Conservation (phyloP, 30 jellyfish, hydroid and myxozoan species). For the Hydra vulgaris region DNA sequence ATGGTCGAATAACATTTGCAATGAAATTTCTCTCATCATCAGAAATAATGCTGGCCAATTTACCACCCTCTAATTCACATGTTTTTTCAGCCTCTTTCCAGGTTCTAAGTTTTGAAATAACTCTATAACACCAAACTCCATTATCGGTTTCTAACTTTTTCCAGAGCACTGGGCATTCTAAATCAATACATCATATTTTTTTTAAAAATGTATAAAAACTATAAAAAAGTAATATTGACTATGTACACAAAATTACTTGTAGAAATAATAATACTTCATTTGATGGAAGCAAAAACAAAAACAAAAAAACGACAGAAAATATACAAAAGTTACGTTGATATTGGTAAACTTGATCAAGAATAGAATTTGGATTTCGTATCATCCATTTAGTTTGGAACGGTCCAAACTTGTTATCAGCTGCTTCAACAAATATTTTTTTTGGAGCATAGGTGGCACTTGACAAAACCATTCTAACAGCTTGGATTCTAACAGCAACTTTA, state of each 20-base stretch:
- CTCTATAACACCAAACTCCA: conserved; percentile 57
- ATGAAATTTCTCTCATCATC: conserved; percentile 64
- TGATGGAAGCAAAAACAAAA: background rate
- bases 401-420: conserved; percentile 70
- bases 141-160: conserved; percentile 55
- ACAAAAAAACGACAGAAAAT: background rate
- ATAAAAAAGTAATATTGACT: background rate
- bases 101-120: conserved; percentile 56
- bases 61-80: conserved; percentile 75
- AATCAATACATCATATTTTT: background rate
- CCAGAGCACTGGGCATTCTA: conserved; percentile 92
- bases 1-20: conserved; percentile 42
- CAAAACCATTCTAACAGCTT: conserved; percentile 47
- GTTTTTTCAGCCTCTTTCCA: conserved; percentile 70
- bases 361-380: conserved; percentile 69
- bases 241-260: no score
- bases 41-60: conserved; percentile 58
- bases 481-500: conserved; percentile 74
- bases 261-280: no score
- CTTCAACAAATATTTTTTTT: conserved; percentile 62
- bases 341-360: conserved; percentile 46
- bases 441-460: conserved; percentile 81
- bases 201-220: no score
- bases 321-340: conserved; percentile 9
- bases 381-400: conserved; percentile 77